phyloP scores from a whole-genome alignment of 1,140 invertebrate genomes.

The Hyles vespertilio region DNA sequence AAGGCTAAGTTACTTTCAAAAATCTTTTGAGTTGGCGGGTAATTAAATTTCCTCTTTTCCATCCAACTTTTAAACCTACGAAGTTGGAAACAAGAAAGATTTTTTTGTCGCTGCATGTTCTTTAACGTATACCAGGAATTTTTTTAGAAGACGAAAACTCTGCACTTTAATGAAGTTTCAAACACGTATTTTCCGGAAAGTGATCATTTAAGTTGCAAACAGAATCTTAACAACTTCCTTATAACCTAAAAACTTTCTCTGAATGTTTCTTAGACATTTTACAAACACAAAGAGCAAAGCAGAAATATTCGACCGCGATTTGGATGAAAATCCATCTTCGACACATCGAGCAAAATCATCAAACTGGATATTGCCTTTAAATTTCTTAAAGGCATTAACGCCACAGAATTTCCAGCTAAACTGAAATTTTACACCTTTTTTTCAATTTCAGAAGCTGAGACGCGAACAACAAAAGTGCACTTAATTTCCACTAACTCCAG shows the following conservation, averaged over 20 bases:
- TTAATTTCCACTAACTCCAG: conserved; percentile 46
- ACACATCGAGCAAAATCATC: not conserved
- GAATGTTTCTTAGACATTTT: too few relatives aligned
- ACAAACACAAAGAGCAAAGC: too few relatives aligned
- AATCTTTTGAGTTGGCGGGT: conserved; percentile 3
- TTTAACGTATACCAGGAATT: conserved; percentile 10
- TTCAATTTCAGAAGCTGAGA: conserved; percentile 15
- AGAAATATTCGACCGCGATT: too few relatives aligned
- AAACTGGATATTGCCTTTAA: not conserved
- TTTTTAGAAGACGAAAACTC: not conserved
- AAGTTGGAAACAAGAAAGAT: conserved; percentile 18
- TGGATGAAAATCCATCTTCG: too few relatives aligned
- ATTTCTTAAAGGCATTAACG: conserved; percentile 1
- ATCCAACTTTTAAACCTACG: conserved; percentile 9
- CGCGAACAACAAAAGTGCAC: conserved; percentile 39
- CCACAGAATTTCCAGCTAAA: not conserved
- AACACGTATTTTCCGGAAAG: too few relatives aligned
- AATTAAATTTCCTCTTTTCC: conserved; percentile 10
- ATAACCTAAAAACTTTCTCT: too few relatives aligned
- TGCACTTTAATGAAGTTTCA: not conserved
- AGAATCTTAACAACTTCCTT: not conserved
- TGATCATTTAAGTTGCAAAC: too few relatives aligned
- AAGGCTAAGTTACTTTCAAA: not conserved
- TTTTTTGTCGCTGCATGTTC: conserved; percentile 20
- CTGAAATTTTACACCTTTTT: conserved; percentile 2